Evolutionary conservation across 2,888 invertebrate genomes (phyloP).

Genomic region (Drosophila parthenogenetica): DNA sequence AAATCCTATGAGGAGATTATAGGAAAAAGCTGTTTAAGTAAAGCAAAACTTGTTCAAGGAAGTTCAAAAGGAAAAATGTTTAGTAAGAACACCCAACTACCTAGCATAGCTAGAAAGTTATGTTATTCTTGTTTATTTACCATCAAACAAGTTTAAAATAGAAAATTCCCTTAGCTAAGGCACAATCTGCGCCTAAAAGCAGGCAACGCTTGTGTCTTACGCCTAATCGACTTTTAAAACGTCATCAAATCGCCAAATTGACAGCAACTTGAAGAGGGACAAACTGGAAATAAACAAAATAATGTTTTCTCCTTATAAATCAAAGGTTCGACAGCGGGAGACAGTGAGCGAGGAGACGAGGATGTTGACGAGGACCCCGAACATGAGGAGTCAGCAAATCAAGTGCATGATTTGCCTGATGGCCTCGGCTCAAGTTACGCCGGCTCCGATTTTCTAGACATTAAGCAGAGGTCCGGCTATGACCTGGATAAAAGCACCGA

Average conservation of each 20-base stretch:
- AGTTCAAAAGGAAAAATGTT: not conserved
- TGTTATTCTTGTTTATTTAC: not conserved
- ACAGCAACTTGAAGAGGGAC: conserved; percentile 31
- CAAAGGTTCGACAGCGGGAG: conserved; percentile 61
- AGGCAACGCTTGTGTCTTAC: conserved; percentile 27
- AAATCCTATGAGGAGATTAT: not conserved
- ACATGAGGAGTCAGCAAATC: conserved; percentile 36
- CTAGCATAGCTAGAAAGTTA: not conserved
- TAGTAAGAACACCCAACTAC: not conserved
- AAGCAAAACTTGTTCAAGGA: not conserved
- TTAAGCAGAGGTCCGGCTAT: conserved; percentile 33
- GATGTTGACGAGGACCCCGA: conserved; percentile 59
- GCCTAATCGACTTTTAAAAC: conserved; percentile 36
- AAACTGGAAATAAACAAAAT: conserved; percentile 1
- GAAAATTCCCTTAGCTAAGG: not conserved
- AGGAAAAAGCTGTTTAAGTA: not conserved
- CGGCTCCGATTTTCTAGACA: conserved; percentile 68
- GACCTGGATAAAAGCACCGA: conserved; percentile 72
- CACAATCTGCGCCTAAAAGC: conserved; percentile 18
- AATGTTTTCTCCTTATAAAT: too few species aligned
- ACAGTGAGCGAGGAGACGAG: conserved; percentile 65
- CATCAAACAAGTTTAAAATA: not conserved
- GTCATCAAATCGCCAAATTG: conserved; percentile 48
- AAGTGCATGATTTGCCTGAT: conserved; percentile 34
- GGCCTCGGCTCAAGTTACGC: conserved; percentile 58